Base-by-base conservation (phyloP, 1,140 invertebrate species). In the Philotrypesis tridentata region DNA sequence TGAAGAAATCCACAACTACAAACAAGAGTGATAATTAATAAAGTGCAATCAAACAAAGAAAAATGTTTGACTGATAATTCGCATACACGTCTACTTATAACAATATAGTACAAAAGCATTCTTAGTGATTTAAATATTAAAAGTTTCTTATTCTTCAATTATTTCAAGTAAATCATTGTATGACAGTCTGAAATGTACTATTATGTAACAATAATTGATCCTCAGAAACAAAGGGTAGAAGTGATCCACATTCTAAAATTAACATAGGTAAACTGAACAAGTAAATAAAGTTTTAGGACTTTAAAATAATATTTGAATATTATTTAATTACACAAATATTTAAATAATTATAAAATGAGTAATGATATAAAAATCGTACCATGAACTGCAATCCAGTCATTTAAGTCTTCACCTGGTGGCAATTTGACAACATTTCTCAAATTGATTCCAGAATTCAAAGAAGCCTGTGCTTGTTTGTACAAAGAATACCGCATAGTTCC, bases 361-460 rank as follows among this genome's bases (percentile, higher is more conserved):
- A 61, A 37, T 37, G 9, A 74, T 55, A 43, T 63, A 79, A 72
- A 48, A 31, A 83, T 55, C 70, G 80, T 92, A 97, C 97, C 98
- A 93, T 99, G 97, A 31, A 99, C 97, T 23, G 98, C 98, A 67
- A 98, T 95, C 98, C 98, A 99, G 90, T 99, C 98, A 90, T 98
- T 97, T 8, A 97, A 89, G 91, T 97, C 96, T 92, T 99, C 98
- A 31, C 96, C 96, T 80, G 94, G 93, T 37, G 98, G 98, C 79
- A 99, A 90, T 88, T 95, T 95, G 0, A 99, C 98, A 27, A 96
- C 97, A 80, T 94, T 92, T 80, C 96, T 94, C 73, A 99, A 93
- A 93, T 99, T 98, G 77, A 98, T 96, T 4, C 98, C 98, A n/a
- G 97, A 97, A 91, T 96, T 97, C 4, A 99, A 92, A 75, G 97